phyloP scores from a whole-genome alignment of 2,113 vertebrate genomes.

The Bothrops jararaca region DNA sequence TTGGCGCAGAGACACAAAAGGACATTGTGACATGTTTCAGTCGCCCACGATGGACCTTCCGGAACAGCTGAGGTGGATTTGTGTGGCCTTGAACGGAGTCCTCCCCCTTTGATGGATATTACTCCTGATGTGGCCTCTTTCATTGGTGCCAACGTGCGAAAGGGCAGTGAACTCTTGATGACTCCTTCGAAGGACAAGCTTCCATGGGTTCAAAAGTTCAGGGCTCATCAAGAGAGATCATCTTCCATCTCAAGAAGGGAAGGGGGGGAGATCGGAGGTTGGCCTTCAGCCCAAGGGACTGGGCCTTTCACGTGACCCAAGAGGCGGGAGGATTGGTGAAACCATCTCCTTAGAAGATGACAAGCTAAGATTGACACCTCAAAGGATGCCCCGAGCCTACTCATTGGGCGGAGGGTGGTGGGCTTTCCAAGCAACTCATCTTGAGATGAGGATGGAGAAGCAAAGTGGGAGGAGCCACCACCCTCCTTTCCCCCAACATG shows the following conservation, averaged over 20 bases:
- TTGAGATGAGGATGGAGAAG: not conserved
- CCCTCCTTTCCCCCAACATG: accelerated
- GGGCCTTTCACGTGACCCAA: accelerated
- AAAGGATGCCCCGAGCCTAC: conserved; percentile 11
- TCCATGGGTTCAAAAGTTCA: conserved; percentile 67
- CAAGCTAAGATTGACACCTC: not conserved
- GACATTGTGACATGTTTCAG: conserved; percentile 36
- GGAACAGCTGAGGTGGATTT: conserved; percentile 38
- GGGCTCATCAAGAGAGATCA: conserved; percentile 58
- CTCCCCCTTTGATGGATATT: conserved; percentile 64
- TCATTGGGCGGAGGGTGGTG: not conserved
- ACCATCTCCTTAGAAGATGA: not conserved
- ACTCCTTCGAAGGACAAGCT: conserved; percentile 59
- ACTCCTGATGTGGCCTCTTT: conserved; percentile 67
- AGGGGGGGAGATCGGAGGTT: conserved; percentile 1
- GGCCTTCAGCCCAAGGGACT: not conserved
- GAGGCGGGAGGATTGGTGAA: accelerated
- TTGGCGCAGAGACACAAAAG: conserved; percentile 43
- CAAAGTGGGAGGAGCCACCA: not conserved
- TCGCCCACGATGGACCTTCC: conserved; percentile 43
- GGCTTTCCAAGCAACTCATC: conserved; percentile 18
- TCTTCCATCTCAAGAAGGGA: conserved; percentile 29
- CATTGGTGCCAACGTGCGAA: conserved; percentile 66
- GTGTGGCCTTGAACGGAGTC: conserved; percentile 54
- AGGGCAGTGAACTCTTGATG: conserved; percentile 70